Base-by-base conservation (phyloP, 2,797 vertebrate species). In the Gila robusta region DNA sequence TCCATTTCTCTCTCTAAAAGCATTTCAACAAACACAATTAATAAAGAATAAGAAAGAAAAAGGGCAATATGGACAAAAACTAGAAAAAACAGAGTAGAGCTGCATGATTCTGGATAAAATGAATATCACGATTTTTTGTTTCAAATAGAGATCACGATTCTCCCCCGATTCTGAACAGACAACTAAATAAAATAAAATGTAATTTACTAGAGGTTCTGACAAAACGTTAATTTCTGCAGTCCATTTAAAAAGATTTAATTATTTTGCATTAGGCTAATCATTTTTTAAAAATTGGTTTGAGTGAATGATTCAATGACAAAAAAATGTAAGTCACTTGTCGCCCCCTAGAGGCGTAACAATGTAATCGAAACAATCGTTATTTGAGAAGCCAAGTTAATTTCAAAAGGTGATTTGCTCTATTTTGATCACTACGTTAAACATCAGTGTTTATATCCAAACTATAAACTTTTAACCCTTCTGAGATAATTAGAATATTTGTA, bases 21-120 rank as follows among this genome's bases (percentile, higher is more conserved):
- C 39, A 64, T 64, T 80, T 80, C 41, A 67, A 23, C 78, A 67
- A 80, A 67, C 41, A 49, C 41, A 80, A 49, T 67, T 67, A 67
- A 79, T 79, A 66, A 79, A 79, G 39, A 47, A 47, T 21, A 66
- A 47, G 23, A 78, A 59, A 59, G 52, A 26, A 83, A 73, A 73
- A 74, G 8, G 14, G 26, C 41, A 74, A 66, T 35, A n/a, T 2
- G 3, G 41, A 37, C 21, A 47, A 54, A 19, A 54, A 67, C 32
- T 39, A 52, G 67, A 66, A 66, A 83, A 64, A 41, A 83, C 28
- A 26, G 5, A 49, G 4, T 12, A 62, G 14, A 66, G 14, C 64
- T 7, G 6, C 14, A 32, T 6, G 14, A 66, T 32, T 16, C 28
- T 66, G 64, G 64, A 17, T 17, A 66, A 66, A 66, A 8, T 7